A percentile compares a stretch with the other conserved stretches of the same genome.
Evolutionary conservation across 1,140 invertebrate genomes (phyloP).

Genomic region (Archivesica marissinica): DNA sequence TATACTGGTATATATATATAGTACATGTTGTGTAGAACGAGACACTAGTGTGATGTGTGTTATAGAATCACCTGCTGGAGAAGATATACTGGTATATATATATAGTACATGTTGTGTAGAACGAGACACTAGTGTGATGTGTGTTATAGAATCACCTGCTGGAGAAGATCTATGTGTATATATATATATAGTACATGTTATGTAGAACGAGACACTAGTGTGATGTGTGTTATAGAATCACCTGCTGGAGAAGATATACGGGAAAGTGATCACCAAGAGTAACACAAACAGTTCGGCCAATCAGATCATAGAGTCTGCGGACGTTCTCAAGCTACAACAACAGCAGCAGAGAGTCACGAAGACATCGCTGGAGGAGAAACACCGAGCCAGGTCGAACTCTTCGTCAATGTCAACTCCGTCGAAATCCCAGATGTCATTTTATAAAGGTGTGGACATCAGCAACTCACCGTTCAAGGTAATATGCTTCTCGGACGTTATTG

Average conservation of each 20-base stretch:
- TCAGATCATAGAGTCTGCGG: conserved; percentile 92
- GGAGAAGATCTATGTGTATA: too few relatives aligned
- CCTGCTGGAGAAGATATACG: conserved; percentile 94
- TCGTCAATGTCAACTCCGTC: conserved; percentile 3
- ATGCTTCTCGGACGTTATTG: background rate
- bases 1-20: too few relatives aligned
- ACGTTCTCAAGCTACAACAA: conserved; percentile 87
- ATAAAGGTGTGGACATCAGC: conserved; percentile 65
- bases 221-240: conserved; percentile 88
- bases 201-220: too few relatives aligned
- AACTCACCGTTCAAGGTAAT: conserved; percentile 78
- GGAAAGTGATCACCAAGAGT: conserved; percentile 88
- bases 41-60: too few relatives aligned
- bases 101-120: too few relatives aligned
- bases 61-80: too few relatives aligned
- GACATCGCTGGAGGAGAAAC: background rate
- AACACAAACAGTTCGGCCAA: conserved; percentile 82
- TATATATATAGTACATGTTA: too few relatives aligned
- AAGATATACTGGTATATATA: too few relatives aligned
- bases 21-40: too few relatives aligned
- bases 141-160: too few relatives aligned
- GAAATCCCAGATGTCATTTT: conserved; percentile 30
- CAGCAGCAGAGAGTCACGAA: conserved; percentile 64
- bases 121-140: too few relatives aligned
- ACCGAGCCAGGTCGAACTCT: background rate